Evolutionary conservation across 2,888 invertebrate genomes (phyloP).

Genomic region (Rhamphomyia laevipes): DNA sequence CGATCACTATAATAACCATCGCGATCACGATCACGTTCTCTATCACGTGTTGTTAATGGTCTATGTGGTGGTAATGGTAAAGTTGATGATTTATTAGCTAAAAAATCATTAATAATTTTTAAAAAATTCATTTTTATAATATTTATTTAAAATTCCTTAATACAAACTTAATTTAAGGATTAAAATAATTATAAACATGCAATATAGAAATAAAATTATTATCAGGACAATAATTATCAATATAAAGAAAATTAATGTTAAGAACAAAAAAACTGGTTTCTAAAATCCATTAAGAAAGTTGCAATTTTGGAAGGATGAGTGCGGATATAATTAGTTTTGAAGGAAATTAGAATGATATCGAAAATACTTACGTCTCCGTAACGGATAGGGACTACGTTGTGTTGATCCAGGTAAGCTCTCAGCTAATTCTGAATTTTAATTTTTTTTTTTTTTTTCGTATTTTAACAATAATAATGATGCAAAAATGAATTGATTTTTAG

Average conservation of each 20-base stretch:
- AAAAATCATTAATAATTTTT: not conserved
- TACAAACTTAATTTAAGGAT: not conserved
- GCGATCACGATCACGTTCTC: conserved; percentile 51
- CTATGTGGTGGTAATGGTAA: conserved; percentile 67
- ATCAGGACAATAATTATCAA: not conserved
- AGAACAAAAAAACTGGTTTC: too few relatives aligned
- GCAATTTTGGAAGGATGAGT: conserved; percentile 3
- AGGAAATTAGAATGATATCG: conserved; percentile 12
- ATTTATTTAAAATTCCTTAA: not conserved
- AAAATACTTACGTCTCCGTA: conserved; percentile 67
- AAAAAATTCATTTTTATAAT: not conserved
- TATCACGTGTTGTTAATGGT: conserved; percentile 45
- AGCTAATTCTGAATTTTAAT: conserved; percentile 56
- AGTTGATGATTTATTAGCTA: conserved; percentile 56
- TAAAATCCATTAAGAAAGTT: too few relatives aligned
- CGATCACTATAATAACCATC: conserved; percentile 85
- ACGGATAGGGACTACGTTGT: conserved; percentile 75
- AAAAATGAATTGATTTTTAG: not conserved
- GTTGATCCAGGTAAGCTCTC: conserved; percentile 75
- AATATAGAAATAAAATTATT: not conserved
- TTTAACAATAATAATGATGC: not conserved
- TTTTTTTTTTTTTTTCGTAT: conserved; percentile 5
- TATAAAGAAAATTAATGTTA: too few relatives aligned
- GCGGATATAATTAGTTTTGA: conserved; percentile 6
- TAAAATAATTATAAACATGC: conserved; percentile 3